Conservation (phyloP, 2,797 vertebrate genomes). For the Rhinella marina region DNA sequence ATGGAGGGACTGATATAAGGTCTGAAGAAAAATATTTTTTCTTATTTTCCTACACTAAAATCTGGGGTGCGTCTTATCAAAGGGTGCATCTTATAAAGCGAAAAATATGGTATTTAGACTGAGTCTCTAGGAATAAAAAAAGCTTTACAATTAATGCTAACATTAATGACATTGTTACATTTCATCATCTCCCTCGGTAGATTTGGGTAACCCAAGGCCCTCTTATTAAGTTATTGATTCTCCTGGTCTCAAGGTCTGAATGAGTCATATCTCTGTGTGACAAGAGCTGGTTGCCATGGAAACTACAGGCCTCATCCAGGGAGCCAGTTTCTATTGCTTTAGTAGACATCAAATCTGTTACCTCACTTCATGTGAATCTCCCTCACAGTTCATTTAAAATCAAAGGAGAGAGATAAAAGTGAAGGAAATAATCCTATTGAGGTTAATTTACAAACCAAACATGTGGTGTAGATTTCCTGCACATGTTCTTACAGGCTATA, state of each 20-base stretch:
- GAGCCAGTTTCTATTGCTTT: constrained; percentile 23
- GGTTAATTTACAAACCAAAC: background rate
- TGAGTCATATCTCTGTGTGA: constrained; percentile 11
- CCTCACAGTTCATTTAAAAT: background rate
- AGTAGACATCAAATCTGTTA: constrained; percentile 5
- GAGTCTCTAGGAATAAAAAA: background rate
- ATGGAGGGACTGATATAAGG: too few relatives aligned
- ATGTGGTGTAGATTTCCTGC: background rate
- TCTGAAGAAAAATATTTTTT: too few relatives aligned
- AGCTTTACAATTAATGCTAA: background rate
- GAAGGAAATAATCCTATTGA: constrained; percentile 3
- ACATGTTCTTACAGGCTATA: background rate
- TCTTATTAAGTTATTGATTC: constrained; percentile 23
- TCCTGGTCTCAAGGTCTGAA: constrained; percentile 12
- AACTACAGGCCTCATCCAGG: constrained; percentile 26
- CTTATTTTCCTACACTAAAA: too few relatives aligned
- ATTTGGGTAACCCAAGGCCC: constrained; percentile 27
- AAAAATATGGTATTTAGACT: constrained; percentile 29
- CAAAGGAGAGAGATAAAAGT: background rate
- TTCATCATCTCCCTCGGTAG: constrained; percentile 2
- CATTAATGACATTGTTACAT: constrained; percentile 21
- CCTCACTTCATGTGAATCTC: background rate
- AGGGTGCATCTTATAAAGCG: too few relatives aligned
- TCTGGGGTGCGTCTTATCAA: too few relatives aligned
- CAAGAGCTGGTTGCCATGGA: constrained; percentile 6